Evolutionary conservation across 2,113 vertebrate genomes (phyloP), one percentile per base, ranked within the genome.

Genomic region (Psophia crepitans): DNA sequence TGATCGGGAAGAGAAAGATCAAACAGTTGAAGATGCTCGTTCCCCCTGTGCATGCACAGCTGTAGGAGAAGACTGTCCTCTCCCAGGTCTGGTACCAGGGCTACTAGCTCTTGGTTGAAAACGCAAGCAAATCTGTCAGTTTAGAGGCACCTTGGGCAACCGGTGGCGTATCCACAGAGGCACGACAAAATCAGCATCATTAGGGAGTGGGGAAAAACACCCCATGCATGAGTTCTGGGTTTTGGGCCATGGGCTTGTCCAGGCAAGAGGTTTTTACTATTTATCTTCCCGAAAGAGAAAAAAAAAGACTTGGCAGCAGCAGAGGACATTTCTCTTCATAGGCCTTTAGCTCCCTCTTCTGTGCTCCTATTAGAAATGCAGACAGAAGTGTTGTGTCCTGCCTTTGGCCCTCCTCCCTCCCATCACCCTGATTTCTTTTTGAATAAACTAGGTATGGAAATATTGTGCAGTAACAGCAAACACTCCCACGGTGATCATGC

Each of bases 341-440:
- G 41, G 71, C 76, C 51, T 96, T 80, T 65, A 87, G 92, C 95
- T 84, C 97, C 97, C 90, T 82, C 96, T 97, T 93, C 94, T 95
- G 95, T 93, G 79, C 46, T 81, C 37, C 56, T 75, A 0, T 27
- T 68, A 71, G 17, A 90, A 84, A n/a, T 28, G 27, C 93, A 85
- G n/a, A 9, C 33, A 76, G 33, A 87, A 90, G 33, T 53, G 33
- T 43, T 68, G 8, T 20, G 24, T 41, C 70, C 13, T 68, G 39
- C 39, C n/a, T 64, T 93, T 88, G 92, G 39, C 43, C 54, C 46
- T 70, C 14, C 11, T 87, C 23, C 71, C 6, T 12, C 11, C 4
- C 4, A n/a, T 11, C 10, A 5, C 1, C 58, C 24, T 2, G 7
- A 19, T 30, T 81, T 16, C 68, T 97, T 93, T 53, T 65, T n/a